phyloP scores from a whole-genome alignment of 2,888 invertebrate species.

The Melieria crassipennis region DNA sequence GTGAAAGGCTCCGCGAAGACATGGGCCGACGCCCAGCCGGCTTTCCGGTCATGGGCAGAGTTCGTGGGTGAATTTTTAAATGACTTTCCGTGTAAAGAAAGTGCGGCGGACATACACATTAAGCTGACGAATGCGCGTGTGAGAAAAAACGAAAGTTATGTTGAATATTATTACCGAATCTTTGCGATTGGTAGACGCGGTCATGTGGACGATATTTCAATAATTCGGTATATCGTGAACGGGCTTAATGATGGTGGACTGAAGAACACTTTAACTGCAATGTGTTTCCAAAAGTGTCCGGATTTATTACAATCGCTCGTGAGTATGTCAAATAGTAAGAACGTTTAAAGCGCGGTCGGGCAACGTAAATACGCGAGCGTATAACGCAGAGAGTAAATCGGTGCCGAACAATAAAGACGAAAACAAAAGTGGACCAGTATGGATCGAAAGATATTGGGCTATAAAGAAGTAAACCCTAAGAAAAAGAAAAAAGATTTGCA shows the following conservation, averaged over 20 bases:
- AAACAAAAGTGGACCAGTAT: too few species aligned
- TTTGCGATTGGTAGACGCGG: conserved; percentile 16
- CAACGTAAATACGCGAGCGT: too few species aligned
- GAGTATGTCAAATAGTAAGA: background rate
- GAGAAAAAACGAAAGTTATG: conserved; percentile 20
- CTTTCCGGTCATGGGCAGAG: conserved; percentile 28
- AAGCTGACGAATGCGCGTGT: conserved; percentile 34
- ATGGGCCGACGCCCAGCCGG: conserved; percentile 34
- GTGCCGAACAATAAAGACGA: too few species aligned
- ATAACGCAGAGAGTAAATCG: too few species aligned
- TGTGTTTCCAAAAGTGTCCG: conserved; percentile 22
- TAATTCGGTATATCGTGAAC: conserved; percentile 21
- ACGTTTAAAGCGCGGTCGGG: too few species aligned
- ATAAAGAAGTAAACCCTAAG: too few species aligned
- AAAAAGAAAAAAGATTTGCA: too few species aligned
- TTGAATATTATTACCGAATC: conserved; percentile 35
- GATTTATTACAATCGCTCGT: conserved; percentile 25
- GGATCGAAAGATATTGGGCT: too few species aligned
- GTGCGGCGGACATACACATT: conserved; percentile 34
- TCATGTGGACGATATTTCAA: conserved; percentile 16
- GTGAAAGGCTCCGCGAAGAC: conserved; percentile 37
- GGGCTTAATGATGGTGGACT: conserved; percentile 17
- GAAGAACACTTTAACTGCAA: conserved; percentile 9
- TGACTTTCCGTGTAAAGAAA: conserved; percentile 34
- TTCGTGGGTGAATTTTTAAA: conserved; percentile 30